These are phyloP conservation scores for Clarias laeviceps DNA, from an alignment of 2,797 vertebrate genomes.

Conservation along the genomic window DNA sequence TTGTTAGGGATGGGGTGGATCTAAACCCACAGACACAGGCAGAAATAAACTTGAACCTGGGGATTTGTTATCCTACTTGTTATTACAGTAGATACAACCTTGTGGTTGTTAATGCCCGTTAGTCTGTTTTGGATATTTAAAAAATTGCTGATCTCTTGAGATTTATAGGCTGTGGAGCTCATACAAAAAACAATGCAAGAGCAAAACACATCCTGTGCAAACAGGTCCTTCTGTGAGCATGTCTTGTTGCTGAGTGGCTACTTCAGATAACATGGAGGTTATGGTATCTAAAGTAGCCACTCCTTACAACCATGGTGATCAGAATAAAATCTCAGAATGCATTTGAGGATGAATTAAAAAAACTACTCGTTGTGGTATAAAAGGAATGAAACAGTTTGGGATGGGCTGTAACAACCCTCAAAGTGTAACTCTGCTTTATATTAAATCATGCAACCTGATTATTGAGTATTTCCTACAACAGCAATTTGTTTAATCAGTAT, in stretches of 20 bases:
- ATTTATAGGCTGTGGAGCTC: background rate
- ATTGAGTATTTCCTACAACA: background rate
- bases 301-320: background rate
- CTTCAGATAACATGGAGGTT: background rate
- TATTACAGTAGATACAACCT: too few relatives aligned
- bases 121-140: background rate
- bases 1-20: background rate
- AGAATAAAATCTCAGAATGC: background rate
- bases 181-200: background rate
- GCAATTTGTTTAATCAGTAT: background rate
- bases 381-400: background rate
- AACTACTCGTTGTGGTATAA: background rate
- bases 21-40: background rate
- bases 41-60: background rate
- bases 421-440: too few relatives aligned
- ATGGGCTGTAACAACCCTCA: background rate
- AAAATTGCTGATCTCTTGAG: background rate
- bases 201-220: background rate
- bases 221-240: background rate
- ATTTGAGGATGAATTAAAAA: background rate
- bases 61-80: background rate
- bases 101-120: background rate
- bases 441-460: background rate
- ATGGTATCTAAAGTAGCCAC: background rate
- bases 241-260: background rate